phyloP scores from a whole-genome alignment of 2,888 invertebrate genomes.

The Eilema depressum region DNA sequence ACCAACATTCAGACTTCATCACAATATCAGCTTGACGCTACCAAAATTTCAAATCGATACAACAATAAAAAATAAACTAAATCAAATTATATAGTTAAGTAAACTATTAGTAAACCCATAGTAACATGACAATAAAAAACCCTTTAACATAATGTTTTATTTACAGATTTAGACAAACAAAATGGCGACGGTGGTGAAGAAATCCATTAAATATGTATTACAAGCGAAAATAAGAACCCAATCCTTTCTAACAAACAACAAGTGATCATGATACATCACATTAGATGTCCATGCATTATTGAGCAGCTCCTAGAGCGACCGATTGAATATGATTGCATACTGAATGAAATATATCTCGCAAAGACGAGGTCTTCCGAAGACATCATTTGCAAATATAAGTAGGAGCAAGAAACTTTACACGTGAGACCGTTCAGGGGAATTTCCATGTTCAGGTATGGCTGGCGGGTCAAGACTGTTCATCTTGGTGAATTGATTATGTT shows the following conservation, averaged over 20 bases:
- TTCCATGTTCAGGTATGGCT: constrained; percentile 29
- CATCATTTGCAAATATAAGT: constrained; percentile 47
- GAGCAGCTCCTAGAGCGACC: constrained; percentile 33
- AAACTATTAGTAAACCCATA: neutral
- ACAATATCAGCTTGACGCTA: no score
- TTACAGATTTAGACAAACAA: neutral
- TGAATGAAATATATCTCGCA: constrained; percentile 19
- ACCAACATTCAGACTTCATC: no score
- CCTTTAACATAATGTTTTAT: neutral
- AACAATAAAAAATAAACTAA: no score
- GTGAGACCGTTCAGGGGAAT: constrained; percentile 32
- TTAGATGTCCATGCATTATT: constrained; percentile 40
- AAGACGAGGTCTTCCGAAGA: constrained; percentile 25
- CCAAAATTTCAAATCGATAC: no score
- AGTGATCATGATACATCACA: constrained; percentile 27
- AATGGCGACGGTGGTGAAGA: neutral
- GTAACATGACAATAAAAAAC: neutral
- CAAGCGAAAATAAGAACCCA: constrained; percentile 7
- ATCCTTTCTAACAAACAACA: constrained; percentile 32
- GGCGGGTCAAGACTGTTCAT: constrained; percentile 22
- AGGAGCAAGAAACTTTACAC: constrained; percentile 48
- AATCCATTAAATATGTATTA: constrained; percentile 1
- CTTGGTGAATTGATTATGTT: constrained; percentile 4
- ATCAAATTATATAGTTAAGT: neutral
- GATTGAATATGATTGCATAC: constrained; percentile 46